Percentiles rank a stretch among this genome's conserved stretches.
These are phyloP conservation scores for Girardia tigrina DNA, from an alignment of 2,888 invertebrate species.

Conservation along the genomic window DNA sequence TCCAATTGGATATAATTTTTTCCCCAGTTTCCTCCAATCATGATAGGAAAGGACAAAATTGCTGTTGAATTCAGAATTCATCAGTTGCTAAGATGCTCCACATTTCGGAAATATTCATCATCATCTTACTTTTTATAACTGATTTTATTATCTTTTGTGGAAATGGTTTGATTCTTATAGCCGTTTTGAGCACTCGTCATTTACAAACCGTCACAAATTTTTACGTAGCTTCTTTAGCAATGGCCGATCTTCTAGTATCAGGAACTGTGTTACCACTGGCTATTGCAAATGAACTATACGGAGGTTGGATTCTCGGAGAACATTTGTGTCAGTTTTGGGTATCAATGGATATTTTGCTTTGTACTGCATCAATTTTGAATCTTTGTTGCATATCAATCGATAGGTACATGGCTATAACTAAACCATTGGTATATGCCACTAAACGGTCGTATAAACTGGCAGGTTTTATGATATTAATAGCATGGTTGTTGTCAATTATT, in stretches of 20 bases:
- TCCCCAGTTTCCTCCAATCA: too few relatives aligned
- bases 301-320: not conserved
- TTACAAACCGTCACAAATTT: conserved; percentile 40
- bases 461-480: conserved; percentile 42
- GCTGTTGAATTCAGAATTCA: too few relatives aligned
- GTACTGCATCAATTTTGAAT: conserved; percentile 46
- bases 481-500: conserved; percentile 42
- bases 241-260: conserved; percentile 38
- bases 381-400: conserved; percentile 45
- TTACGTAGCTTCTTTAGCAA: conserved; percentile 40
- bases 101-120: not conserved
- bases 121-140: not conserved
- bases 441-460: conserved; percentile 52
- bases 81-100: too few relatives aligned
- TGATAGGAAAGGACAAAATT: too few relatives aligned
- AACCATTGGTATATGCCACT: conserved; percentile 42
- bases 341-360: conserved; percentile 43
- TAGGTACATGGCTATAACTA: conserved; percentile 45
- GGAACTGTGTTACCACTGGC: conserved; percentile 23
- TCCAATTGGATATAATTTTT: too few relatives aligned
- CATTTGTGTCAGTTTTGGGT: conserved; percentile 48
- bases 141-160: conserved; percentile 36
- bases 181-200: conserved; percentile 38
- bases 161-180: conserved; percentile 39
- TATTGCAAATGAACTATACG: conserved; percentile 7